Conservation (phyloP, 2,113 vertebrate species). For the Carassius carassius region DNA sequence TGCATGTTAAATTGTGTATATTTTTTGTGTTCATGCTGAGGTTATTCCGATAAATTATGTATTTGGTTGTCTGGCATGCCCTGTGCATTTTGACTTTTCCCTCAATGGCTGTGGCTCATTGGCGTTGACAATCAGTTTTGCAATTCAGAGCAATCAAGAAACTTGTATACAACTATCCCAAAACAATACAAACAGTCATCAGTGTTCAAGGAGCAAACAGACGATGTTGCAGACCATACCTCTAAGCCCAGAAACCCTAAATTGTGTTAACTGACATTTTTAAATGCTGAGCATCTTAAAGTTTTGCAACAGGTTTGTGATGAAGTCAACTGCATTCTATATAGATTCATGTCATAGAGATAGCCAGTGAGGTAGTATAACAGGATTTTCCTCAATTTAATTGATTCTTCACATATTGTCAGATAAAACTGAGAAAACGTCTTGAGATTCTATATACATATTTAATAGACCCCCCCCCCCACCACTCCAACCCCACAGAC, state of each 20-base stretch:
- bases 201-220: too few relatives aligned
- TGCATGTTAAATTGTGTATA: too few relatives aligned
- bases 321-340: neutral
- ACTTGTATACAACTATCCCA: too few relatives aligned
- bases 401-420: neutral
- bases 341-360: neutral
- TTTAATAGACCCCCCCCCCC: conserved; percentile 76
- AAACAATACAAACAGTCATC: too few relatives aligned
- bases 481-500: conserved; percentile 46
- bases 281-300: neutral
- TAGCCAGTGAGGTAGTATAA: neutral
- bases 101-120: too few relatives aligned
- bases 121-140: too few relatives aligned
- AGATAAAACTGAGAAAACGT: neutral
- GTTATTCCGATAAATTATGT: too few relatives aligned
- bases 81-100: too few relatives aligned
- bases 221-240: neutral
- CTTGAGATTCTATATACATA: conserved; percentile 64
- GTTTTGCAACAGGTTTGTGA: neutral
- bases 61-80: too few relatives aligned
- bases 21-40: too few relatives aligned
- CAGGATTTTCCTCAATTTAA: neutral
- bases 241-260: neutral
- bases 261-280: too few relatives aligned
- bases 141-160: too few relatives aligned